phyloP scores from a whole-genome alignment of 1,140 invertebrate species.

The Drosophila subobscura region DNA sequence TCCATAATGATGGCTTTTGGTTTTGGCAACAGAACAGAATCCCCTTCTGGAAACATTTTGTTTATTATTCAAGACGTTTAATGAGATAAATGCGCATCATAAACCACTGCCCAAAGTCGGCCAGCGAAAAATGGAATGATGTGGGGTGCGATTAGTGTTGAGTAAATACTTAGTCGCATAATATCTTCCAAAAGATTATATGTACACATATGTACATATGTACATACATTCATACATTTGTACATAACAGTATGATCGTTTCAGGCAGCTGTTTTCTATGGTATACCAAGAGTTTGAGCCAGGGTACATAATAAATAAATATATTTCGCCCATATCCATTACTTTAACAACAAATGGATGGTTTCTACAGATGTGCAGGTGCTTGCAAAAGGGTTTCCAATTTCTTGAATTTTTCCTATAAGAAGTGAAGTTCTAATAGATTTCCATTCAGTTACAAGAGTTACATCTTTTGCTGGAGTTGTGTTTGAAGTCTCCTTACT shows the following conservation, averaged over 20 bases:
- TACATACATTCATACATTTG: background rate
- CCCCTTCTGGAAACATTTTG: constrained; percentile 21
- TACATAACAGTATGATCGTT: background rate
- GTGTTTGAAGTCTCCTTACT: no score
- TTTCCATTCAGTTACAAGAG: no score
- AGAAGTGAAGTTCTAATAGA: no score
- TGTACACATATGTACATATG: background rate
- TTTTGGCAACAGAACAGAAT: constrained; percentile 38
- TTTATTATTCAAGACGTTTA: constrained; percentile 48
- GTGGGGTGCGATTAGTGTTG: constrained; percentile 17
- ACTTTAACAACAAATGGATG: no score
- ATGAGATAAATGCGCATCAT: constrained; percentile 47
- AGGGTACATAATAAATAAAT: no score
- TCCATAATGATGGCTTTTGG: constrained; percentile 1
- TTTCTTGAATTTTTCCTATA: no score
- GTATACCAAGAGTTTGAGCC: no score
- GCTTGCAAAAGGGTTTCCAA: no score
- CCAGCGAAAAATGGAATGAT: no score
- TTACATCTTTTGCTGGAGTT: no score
- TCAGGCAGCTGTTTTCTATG: background rate
- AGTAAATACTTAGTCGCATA: constrained; percentile 40
- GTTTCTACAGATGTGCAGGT: no score
- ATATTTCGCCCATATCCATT: no score
- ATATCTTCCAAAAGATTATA: constrained; percentile 6
- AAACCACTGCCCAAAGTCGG: constrained; percentile 24